Evolutionary conservation across 2,113 vertebrate genomes (phyloP).

Genomic region (Podiceps cristatus): DNA sequence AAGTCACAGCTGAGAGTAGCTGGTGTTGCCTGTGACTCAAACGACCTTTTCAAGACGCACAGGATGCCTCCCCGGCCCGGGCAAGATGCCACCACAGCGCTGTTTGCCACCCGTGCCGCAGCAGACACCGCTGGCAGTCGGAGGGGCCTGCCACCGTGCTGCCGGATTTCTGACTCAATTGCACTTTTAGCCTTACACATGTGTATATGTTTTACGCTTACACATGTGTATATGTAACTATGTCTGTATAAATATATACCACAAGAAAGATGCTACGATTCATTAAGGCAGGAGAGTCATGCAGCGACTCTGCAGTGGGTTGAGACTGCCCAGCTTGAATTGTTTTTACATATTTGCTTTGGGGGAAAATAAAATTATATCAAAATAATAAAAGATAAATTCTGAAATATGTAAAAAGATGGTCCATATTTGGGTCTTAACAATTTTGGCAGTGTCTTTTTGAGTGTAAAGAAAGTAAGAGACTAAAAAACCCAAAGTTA

Average conservation of each 20-base stretch:
- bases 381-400: neutral
- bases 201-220: neutral
- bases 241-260: neutral
- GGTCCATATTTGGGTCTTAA: neutral
- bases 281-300: neutral
- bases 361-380: neutral
- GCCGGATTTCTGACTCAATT: accelerated
- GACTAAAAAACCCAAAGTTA: neutral
- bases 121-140: neutral
- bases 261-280: neutral
- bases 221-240: accelerated
- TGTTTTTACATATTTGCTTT: neutral
- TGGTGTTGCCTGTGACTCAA: neutral
- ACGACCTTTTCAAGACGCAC: neutral
- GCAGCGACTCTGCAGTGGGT: neutral
- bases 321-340: neutral
- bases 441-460: neutral
- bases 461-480: neutral
- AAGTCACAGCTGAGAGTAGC: neutral
- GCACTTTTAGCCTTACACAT: neutral
- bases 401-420: neutral
- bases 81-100: no score
- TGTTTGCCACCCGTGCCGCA: neutral
- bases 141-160: neutral
- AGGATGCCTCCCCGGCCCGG: no score